These are phyloP conservation scores for Mionectes macconnelli DNA, from an alignment of 2,113 vertebrate species.

Conservation along the genomic window DNA sequence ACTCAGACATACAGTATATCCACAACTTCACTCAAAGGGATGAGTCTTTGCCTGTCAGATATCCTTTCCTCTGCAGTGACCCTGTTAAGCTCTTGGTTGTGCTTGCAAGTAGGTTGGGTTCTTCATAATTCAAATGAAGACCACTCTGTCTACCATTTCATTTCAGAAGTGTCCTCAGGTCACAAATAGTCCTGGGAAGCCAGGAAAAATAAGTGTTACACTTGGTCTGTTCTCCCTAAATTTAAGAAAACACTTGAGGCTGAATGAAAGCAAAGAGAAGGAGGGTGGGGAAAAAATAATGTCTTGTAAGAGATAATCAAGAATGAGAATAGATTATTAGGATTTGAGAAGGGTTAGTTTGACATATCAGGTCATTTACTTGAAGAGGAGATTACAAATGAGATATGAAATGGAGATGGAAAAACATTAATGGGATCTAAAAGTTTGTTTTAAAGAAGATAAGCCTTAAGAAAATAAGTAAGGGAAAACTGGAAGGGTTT, in stretches of 20 bases:
- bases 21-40: background rate
- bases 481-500: background rate
- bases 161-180: background rate
- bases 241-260: background rate
- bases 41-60: background rate
- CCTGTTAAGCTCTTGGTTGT: background rate
- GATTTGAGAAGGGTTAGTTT: background rate
- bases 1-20: too few relatives aligned
- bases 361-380: background rate
- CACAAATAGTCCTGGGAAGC: background rate
- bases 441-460: conserved; percentile 9
- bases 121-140: background rate
- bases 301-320: background rate
- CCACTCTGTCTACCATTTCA: background rate
- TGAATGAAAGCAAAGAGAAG: background rate
- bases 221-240: background rate
- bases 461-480: background rate
- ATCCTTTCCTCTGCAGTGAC: background rate
- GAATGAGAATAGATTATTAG: background rate
- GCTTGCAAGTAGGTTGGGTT: background rate
- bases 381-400: background rate
- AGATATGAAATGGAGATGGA: background rate
- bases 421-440: background rate
- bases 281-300: background rate
- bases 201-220: background rate